These are phyloP conservation scores for Drosophila sulfurigaster DNA, from an alignment of 1,140 invertebrate genomes.

Conservation along the genomic window DNA sequence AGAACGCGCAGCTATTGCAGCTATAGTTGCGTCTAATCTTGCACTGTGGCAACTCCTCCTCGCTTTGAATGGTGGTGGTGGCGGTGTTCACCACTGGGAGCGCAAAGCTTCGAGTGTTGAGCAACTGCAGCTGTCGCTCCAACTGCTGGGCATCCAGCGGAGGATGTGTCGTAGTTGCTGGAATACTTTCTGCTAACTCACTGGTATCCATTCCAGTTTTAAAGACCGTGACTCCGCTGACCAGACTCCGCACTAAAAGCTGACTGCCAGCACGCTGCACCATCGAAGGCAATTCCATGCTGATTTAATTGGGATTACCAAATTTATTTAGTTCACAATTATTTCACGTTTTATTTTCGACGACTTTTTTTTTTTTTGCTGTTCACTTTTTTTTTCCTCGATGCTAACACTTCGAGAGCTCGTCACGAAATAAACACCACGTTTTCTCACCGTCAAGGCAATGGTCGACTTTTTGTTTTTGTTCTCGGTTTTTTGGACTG, in stretches of 20 bases:
- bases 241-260: conserved; percentile 87
- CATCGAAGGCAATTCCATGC: conserved; percentile 88
- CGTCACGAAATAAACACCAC: not conserved
- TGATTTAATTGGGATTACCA: conserved; percentile 46
- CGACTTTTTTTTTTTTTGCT: not conserved
- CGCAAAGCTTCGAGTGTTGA: conserved; percentile 5
- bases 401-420: not conserved
- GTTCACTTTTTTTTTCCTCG: conserved; percentile 4
- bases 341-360: not conserved
- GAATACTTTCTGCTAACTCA: not conserved
- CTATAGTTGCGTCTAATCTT: conserved; percentile 92
- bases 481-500: not conserved
- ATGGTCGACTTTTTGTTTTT: conserved; percentile 1
- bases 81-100: not conserved
- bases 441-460: not conserved
- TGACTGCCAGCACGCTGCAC: conserved; percentile 87
- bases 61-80: conserved; percentile 30
- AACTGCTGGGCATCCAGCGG: conserved; percentile 12
- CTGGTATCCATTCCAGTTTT: conserved; percentile 25
- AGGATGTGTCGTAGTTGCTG: not conserved
- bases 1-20: conserved; percentile 90
- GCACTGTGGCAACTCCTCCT: conserved; percentile 89
- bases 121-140: conserved; percentile 52
- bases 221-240: conserved; percentile 84
- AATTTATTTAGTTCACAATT: not conserved